Conservation (phyloP, 2,888 invertebrate species). For the Eumerus sabulonum region DNA sequence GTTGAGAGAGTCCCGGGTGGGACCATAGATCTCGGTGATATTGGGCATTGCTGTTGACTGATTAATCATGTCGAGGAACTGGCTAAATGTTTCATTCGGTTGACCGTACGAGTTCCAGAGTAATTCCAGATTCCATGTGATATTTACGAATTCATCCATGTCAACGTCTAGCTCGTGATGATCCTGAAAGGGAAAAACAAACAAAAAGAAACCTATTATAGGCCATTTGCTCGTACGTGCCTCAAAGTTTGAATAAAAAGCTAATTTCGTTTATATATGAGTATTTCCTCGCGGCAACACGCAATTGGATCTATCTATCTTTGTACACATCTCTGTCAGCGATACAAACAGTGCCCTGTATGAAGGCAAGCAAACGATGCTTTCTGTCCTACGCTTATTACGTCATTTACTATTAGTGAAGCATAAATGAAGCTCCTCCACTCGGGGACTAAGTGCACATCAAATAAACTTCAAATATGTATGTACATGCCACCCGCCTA, state of each 20-base stretch:
- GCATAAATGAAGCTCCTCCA: constrained; percentile 1
- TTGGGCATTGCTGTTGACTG: constrained; percentile 40
- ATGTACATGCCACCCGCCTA: no score
- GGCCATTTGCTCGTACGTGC: no score
- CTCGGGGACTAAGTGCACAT: neutral
- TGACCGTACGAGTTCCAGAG: constrained; percentile 46
- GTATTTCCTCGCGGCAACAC: no score
- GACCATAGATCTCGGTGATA: constrained; percentile 70
- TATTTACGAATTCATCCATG: constrained; percentile 53
- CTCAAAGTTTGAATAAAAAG: no score
- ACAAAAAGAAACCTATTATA: neutral
- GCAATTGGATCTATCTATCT: no score
- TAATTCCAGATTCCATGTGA: constrained; percentile 53
- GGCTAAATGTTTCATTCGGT: constrained; percentile 40
- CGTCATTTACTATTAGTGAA: constrained; percentile 15
- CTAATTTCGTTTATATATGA: no score
- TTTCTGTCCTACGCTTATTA: neutral
- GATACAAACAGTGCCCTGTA: neutral
- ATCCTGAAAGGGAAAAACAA: constrained; percentile 40
- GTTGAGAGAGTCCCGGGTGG: constrained; percentile 83
- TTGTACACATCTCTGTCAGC: no score
- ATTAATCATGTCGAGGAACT: constrained; percentile 48
- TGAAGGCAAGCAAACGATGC: neutral
- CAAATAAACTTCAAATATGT: constrained; percentile 3
- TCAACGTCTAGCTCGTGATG: no score